Base-by-base conservation (phyloP, 2,888 invertebrate genomes). In the Pseudolycoriella hygida region DNA sequence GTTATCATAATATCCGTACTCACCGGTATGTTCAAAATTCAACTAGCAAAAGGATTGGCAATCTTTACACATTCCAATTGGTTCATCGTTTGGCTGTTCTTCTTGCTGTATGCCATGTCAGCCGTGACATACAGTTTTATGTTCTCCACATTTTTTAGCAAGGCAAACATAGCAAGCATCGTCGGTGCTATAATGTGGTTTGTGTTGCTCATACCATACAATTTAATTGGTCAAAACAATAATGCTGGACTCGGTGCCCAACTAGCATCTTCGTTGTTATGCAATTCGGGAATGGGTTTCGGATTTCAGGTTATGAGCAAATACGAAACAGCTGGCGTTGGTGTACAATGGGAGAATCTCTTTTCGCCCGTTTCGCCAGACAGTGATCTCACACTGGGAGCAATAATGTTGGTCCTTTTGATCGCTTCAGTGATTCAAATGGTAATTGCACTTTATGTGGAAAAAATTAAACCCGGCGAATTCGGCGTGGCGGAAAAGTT, bases 401-500 rank as follows among this genome's bases (percentile, higher is more conserved):
- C 76, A 53, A 72, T 85, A 34, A 65, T 85, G 38, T 51, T 80
- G 1, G 81, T 87, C 74, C 58, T 88, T 50, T 52, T 74, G 1
- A 48, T 80, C 1, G 80, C 86, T 56, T 65, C 73, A 10, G 45
- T 79, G 1, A 43, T 88, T 2, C 84, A 86, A 55, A 68, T 81
- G 56, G 49, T 80, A 10, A 57, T 86, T 30, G 77, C 88, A 0
- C 66, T 86, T 51, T 89, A 89, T 56, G 65, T 87, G 19, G 87
- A 88, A 61, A 80, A 80, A 46, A 72, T 89, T 10, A 69, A 76
- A 48, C 89, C 89, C 0, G 88, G 87, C 32, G 79, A 81, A 17
- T 83, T 71, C 57, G 87, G 87, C 2, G 74, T 87, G 1, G 77
- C 81, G 0, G 72, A 74, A 51, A 76, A 76, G 3, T 86, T 82